These are phyloP conservation scores for Ichneumoninae sp. DNA, from an alignment of 2,888 invertebrate genomes.

Conservation along the genomic window DNA sequence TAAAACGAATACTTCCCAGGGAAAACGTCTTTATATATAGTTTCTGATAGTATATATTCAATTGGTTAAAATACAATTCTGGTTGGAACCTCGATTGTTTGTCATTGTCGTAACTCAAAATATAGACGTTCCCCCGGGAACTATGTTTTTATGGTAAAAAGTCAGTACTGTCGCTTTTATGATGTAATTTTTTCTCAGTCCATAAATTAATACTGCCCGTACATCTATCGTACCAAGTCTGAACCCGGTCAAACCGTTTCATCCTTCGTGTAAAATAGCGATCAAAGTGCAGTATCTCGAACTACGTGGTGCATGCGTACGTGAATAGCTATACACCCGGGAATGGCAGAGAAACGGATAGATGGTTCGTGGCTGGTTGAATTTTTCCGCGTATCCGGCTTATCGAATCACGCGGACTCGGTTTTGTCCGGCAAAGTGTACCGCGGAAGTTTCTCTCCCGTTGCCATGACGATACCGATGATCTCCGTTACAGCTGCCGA, in stretches of 20 bases:
- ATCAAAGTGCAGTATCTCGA: background rate
- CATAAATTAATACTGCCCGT: background rate
- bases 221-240: background rate
- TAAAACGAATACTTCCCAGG: too few relatives aligned
- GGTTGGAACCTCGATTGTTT: too few relatives aligned
- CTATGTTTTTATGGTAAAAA: too few relatives aligned
- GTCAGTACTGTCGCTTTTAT: too few relatives aligned
- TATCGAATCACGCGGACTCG: constrained; percentile 34
- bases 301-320: background rate
- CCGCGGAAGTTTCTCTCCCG: constrained; percentile 31
- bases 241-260: background rate
- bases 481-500: constrained; percentile 14
- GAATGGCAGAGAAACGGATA: constrained; percentile 20
- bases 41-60: too few relatives aligned
- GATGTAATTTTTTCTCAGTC: too few relatives aligned
- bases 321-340: background rate
- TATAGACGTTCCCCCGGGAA: too few relatives aligned
- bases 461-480: constrained; percentile 25
- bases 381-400: constrained; percentile 35
- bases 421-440: constrained; percentile 23
- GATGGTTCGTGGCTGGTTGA: constrained; percentile 36
- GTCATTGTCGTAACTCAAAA: too few relatives aligned
- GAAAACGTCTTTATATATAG: too few relatives aligned
- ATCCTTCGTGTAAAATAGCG: background rate
- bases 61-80: too few relatives aligned